These are phyloP conservation scores for Drosophila mettleri DNA, from an alignment of 2,888 invertebrate genomes.

Conservation along the genomic window DNA sequence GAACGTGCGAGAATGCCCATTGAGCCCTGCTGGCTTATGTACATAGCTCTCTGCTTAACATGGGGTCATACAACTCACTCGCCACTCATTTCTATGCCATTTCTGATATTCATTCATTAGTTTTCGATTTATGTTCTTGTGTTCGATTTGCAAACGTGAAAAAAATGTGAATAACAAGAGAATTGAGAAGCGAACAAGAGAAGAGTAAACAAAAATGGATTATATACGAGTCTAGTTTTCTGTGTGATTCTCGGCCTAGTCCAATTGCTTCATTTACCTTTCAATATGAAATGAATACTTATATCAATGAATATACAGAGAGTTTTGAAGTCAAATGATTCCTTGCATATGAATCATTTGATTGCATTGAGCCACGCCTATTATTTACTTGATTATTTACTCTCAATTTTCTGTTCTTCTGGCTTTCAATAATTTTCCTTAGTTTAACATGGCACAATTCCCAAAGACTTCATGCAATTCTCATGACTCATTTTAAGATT, in stretches of 20 bases:
- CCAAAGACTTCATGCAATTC: background rate
- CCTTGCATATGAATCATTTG: background rate
- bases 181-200: background rate
- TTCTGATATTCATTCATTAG: background rate
- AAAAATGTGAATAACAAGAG: background rate
- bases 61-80: background rate
- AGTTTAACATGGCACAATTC: background rate
- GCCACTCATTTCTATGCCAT: background rate
- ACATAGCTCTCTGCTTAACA: background rate
- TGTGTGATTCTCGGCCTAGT: background rate
- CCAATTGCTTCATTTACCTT: background rate
- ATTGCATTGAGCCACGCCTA: background rate
- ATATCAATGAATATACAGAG: no score
- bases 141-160: background rate
- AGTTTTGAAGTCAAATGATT: no score
- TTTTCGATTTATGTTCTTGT: background rate
- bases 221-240: background rate
- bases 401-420: no score
- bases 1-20: slow-evolving; percentile 4
- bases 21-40: background rate
- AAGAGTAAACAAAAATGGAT: background rate
- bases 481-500: background rate
- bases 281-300: no score
- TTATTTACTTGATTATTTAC: no score
- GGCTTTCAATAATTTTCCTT: no score